Evolutionary conservation across 1,140 invertebrate species (phyloP), one percentile per base, ranked within the genome.

Genomic region (Cherax destructor): DNA sequence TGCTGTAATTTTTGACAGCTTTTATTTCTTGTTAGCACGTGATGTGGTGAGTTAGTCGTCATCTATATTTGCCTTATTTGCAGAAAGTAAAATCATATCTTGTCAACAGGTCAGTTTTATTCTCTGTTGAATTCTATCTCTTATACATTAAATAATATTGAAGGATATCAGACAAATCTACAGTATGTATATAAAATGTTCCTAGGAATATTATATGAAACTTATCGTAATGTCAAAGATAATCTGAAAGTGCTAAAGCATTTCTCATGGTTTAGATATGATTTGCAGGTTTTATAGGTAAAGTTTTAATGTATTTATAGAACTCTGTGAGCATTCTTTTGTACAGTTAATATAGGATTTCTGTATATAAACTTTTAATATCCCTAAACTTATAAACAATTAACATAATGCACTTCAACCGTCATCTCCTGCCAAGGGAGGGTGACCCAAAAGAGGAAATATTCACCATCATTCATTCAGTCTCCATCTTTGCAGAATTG

Each of bases 271-370:
- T 81, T 81, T 81, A 56, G 21, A 81, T 24, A 56, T 81, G 79
- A 81, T 81, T 81, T 56, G n/a, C 50, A 59, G 56, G 79, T 81
- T 59, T 81, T 56, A 81, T 24, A 81, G 79, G 79, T 81, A 81
- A 81, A 50, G 79, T 81, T n/a, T 56, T 81, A n/a, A 81, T 81
- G 79, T 81, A 81, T 81, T 81, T 81, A 81, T 81, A 50, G 56
- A 81, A 81, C 79, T 81, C 79, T 56, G 21, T 81, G 79, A 81
- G 79, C 79, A 81, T 81, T 81, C 56, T 21, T 50, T 56, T 81
- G 79, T 81, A 81, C 79, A 81, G 79, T 81, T 81, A 81, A 81
- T 81, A 81, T 81, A 81, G 56, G 79, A 49, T 81, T 81, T 81
- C 50, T 81, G 79, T 81, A 81, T 30, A 18, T 72, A 11, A 7